Conservation (phyloP, 2,113 vertebrate species). For the Lethenteron reissneri region DNA sequence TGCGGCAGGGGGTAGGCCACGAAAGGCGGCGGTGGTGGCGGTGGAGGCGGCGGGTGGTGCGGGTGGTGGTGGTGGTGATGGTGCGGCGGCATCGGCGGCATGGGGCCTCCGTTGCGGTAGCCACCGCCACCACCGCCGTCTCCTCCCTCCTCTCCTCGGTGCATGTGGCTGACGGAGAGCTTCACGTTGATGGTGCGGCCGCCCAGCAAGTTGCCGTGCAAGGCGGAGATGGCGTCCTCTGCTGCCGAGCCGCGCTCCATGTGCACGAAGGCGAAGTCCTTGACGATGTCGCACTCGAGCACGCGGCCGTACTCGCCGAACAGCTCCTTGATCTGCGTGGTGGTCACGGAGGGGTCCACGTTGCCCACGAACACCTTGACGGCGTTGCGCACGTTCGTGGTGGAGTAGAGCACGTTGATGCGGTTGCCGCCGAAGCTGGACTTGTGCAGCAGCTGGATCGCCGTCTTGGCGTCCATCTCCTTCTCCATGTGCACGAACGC, state of each 20-base stretch:
- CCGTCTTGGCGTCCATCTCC: slow-evolving; percentile 23
- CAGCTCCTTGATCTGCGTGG: slow-evolving; percentile 23
- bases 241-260: slow-evolving; percentile 28
- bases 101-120: slow-evolving; percentile 9
- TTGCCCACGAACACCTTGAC: slow-evolving; percentile 33
- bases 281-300: slow-evolving; percentile 29
- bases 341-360: slow-evolving; percentile 24
- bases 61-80: slow-evolving; percentile 11
- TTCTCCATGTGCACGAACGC: slow-evolving; percentile 31
- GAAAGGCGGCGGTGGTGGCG: slow-evolving; percentile 12
- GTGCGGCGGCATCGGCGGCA: slow-evolving; percentile 12
- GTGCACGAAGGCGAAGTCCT: slow-evolving; percentile 30
- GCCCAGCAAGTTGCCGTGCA: slow-evolving; percentile 22
- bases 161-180: slow-evolving; percentile 23
- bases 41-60: slow-evolving; percentile 9
- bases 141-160: slow-evolving; percentile 15
- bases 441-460: slow-evolving; percentile 23
- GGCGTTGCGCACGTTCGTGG: slow-evolving; percentile 28
- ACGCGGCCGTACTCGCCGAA: slow-evolving; percentile 27
- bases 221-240: slow-evolving; percentile 23
- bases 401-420: slow-evolving; percentile 27
- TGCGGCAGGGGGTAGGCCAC: slow-evolving; percentile 14
- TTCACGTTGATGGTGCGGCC: slow-evolving; percentile 28
- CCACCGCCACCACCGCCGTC: slow-evolving; percentile 14
- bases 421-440: slow-evolving; percentile 22